Base-by-base conservation (phyloP, 2,797 vertebrate species). In the Hippopotamyrus pictus region DNA sequence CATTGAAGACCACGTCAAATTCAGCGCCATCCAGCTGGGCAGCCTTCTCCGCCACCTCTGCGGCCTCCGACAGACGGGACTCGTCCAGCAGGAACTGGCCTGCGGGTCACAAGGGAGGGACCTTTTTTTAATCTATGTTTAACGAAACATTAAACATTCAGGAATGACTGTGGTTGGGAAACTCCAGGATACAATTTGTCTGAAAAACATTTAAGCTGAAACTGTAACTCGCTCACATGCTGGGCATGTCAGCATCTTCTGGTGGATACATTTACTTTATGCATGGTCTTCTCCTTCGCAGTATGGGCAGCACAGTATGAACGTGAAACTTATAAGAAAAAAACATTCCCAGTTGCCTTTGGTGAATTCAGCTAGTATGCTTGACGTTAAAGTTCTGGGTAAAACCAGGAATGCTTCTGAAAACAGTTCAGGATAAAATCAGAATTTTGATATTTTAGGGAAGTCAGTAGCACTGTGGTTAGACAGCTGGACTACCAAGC, bases 1-100 rank as follows among this genome's bases (percentile, higher is more conserved):
- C 98, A 7, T 97, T 99, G 95, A 99, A 99, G 91, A 99, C 98
- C 90, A 99, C 97, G n/a, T 99, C 98, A 89, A 99, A 99, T 92
- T 99, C 98, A 0, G 90, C 95, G 91, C 94, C 94, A 94, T 99
- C 98, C 84, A 99, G 93, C 91, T 98, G 96, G 1, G 98, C 98
- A 0, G 98, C 98, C 91, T 96, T 97, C 93, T 98, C 97, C 7
- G 98, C 98, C 98, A 98, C 98, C 93, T 96, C 96, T 2, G 98
- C 98, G 14, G 98, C 98, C 96, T 99, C 98, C 86, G 94, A 91
- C 4, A 97, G 94, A 85, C 98, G 98, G 8, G 96, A 96, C 93
- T 98, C 97, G 94, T 99, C 98, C 90, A 99, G 93, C 82, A 99
- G 95, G 94, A 99, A 99, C 91, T 99, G 98, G 93, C 98, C 98